phyloP scores from a whole-genome alignment of 2,797 vertebrate species.

The Hoplostethus mediterraneus region DNA sequence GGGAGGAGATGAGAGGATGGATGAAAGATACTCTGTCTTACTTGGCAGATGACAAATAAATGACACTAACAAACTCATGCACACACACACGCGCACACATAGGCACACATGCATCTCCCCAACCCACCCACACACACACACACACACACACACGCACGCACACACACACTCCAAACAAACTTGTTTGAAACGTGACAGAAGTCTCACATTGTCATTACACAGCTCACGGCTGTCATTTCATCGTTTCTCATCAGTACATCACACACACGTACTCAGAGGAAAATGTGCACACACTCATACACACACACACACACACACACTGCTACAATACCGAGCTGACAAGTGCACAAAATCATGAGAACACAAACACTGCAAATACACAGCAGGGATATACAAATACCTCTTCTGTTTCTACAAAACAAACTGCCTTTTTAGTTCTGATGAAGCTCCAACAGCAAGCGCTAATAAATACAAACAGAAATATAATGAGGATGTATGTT shows the following conservation, averaged over 20 bases:
- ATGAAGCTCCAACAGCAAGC: slow-evolving; percentile 65
- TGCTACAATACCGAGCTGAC: slow-evolving; percentile 45
- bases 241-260: slow-evolving; percentile 78
- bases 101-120: slow-evolving; percentile 1
- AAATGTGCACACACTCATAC: slow-evolving; percentile 32
- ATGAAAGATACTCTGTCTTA: slow-evolving; percentile 76
- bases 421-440: slow-evolving; percentile 73
- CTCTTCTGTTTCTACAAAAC: slow-evolving; percentile 69
- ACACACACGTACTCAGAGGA: slow-evolving; percentile 47
- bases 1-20: slow-evolving; percentile 67
- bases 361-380: slow-evolving; percentile 57
- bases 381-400: slow-evolving; percentile 56
- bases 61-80: slow-evolving; percentile 39
- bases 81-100: slow-evolving; percentile 23
- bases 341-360: slow-evolving; percentile 58
- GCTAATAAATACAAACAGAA: slow-evolving; percentile 77
- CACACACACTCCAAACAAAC: slow-evolving; percentile 60
- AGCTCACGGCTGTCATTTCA: slow-evolving; percentile 76
- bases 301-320: slow-evolving; percentile 26
- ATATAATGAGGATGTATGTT: slow-evolving; percentile 63
- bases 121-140: neutral
- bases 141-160: slow-evolving; percentile 7
- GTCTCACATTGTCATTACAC: slow-evolving; percentile 76
- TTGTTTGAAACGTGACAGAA: slow-evolving; percentile 80
- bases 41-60: slow-evolving; percentile 76